Conservation (phyloP, 2,888 invertebrate species). For the Linnaemya vulpina region DNA sequence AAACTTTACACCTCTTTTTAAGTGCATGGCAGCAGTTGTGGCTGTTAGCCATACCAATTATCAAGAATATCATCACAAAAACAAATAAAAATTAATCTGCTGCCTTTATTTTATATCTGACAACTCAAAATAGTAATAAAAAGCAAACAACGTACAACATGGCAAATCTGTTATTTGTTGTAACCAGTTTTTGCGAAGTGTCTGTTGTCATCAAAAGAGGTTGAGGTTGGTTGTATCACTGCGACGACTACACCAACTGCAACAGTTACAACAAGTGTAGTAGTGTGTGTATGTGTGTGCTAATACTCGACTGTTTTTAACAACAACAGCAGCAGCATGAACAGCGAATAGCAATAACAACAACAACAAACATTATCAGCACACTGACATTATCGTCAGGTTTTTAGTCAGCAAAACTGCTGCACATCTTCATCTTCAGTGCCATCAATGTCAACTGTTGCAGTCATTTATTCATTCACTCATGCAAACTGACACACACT, state of each 20-base stretch:
- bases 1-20: conserved; percentile 25
- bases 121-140: conserved; percentile 36
- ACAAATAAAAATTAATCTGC: conserved; percentile 46
- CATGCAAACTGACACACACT: conserved; percentile 22
- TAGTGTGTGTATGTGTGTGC: too few species aligned
- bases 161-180: conserved; percentile 33
- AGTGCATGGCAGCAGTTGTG: conserved; percentile 20
- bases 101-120: conserved; percentile 49
- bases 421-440: conserved; percentile 68
- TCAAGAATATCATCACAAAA: conserved; percentile 49
- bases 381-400: conserved; percentile 65
- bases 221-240: conserved; percentile 43
- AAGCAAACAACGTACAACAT: conserved; percentile 23
- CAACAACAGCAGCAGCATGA: conserved; percentile 19
- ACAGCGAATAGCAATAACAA: conserved; percentile 29
- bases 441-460: conserved; percentile 69
- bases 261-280: conserved; percentile 38
- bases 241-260: conserved; percentile 18
- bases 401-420: conserved; percentile 62
- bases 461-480: conserved; percentile 60
- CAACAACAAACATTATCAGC: conserved; percentile 44
- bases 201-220: conserved; percentile 37
- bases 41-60: conserved; percentile 43
- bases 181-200: conserved; percentile 57
- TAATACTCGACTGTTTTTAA: not conserved